Conservation (phyloP, 2,888 invertebrate species). For the Punctoribates punctum region DNA sequence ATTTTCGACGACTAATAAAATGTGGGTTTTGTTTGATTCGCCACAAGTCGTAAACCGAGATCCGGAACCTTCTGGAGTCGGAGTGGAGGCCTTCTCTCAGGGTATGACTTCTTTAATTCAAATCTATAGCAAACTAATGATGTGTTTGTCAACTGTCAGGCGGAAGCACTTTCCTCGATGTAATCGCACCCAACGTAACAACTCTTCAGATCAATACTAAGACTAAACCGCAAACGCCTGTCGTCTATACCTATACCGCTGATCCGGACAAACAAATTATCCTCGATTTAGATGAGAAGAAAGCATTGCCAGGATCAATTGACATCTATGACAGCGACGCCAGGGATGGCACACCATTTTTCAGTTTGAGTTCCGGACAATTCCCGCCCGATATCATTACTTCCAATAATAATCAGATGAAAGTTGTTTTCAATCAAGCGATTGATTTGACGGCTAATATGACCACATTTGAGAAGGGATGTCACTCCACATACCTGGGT, state of each 20-base stretch:
- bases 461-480: neutral
- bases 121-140: neutral
- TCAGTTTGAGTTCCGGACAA: neutral
- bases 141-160: neutral
- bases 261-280: neutral
- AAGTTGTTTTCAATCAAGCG: constrained; percentile 12
- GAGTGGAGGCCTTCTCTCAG: neutral
- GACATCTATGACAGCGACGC: neutral
- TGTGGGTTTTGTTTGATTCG: constrained; percentile 16
- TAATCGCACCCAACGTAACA: neutral
- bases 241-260: neutral
- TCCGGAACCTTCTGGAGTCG: neutral
- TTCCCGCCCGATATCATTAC: constrained; percentile 30
- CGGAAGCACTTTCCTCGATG: neutral
- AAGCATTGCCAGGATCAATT: neutral
- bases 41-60: neutral
- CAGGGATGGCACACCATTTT: neutral
- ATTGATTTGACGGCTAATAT: neutral
- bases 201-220: neutral
- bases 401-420: neutral
- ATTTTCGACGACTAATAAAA: neutral
- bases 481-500: neutral
- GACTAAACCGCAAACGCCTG: neutral
- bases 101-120: neutral
- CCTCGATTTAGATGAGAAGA: neutral